Base-by-base conservation (phyloP, 2,888 invertebrate species). In the Helobdella robusta region DNA sequence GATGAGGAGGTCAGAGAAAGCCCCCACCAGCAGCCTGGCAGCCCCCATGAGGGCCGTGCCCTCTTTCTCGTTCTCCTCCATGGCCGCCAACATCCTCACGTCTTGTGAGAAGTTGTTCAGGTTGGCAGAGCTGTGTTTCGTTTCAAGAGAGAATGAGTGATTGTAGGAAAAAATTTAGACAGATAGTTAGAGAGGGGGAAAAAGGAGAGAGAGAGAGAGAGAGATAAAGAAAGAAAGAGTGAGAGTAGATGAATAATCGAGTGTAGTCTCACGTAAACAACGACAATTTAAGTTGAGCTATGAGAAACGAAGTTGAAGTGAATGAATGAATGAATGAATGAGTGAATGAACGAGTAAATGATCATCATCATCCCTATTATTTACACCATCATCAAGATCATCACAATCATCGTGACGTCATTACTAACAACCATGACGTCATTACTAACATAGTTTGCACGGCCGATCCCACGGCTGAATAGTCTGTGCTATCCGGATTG, bases 381-480 rank as follows among this genome's bases (percentile, higher is more conserved):
- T 23, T 15, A 58, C 18, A 58, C 32, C 59, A 32, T 15, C 54
- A 23, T 11, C 54, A 52, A 11, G 25, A 52, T 18, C 28, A 52
- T 18, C 20, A 52, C n/a, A 52, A 20, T 20, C 28, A 20, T 15
- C n/a, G 25, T 18, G 11, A 52, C 28, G 11, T 15, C 54, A 52
- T 20, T 15, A 52, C n/a, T 20, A 20, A 52, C 28, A 20, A 52
- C 28, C 20, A 25, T 32, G 18, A 11, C 4, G 11, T 25, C 18
- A 4, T 3, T 4, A 68, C 75, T 74, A 70, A 78, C 78, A 98
- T 98, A 60, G 95, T 94, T 11, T 91, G 91, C 69, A 98, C 93
- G 34, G 97, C 97, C 0, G 93, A 91, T 0, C 94, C 94, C 0
- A 98, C 92, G 0, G 93, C 91, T 5, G 89, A 89, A 77, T 93